Conservation (phyloP, 2,113 vertebrate species). For the Nyctibius bracteatus region DNA sequence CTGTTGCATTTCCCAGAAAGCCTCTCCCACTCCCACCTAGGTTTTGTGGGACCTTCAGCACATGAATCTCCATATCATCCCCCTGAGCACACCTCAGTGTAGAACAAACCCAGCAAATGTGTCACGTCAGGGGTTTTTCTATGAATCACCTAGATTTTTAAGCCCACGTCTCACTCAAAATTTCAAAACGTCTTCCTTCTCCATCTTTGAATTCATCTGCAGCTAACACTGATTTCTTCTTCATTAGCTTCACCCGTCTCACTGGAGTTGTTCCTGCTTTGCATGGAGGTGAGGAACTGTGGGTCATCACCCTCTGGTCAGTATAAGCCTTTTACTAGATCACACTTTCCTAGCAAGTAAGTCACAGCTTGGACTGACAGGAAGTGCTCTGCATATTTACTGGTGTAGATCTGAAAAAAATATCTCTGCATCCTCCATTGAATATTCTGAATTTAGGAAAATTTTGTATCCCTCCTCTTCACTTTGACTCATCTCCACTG, state of each 20-base stretch:
- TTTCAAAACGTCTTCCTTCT: not conserved
- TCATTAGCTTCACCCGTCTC: not conserved
- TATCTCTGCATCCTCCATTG: not conserved
- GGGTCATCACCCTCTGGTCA: not conserved
- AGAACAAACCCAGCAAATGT: not conserved
- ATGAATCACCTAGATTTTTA: not conserved
- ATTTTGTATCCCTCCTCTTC: not conserved
- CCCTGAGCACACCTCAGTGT: not conserved
- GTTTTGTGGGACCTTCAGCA: not conserved
- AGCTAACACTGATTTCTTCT: not conserved
- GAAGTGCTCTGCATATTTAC: not conserved
- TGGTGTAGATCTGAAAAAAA: not conserved
- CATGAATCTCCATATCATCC: not conserved
- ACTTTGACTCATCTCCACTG: not conserved
- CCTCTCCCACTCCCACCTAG: accelerated
- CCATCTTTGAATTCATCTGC: not conserved
- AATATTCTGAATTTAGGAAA: not conserved
- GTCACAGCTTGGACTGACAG: not conserved
- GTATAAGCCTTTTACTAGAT: not conserved
- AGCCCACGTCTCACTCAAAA: not conserved
- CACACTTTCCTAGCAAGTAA: not conserved
- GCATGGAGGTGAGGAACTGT: not conserved
- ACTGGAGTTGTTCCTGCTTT: not conserved
- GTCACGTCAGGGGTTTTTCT: not conserved
- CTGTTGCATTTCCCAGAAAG: not conserved